Conservation (phyloP, 2,888 invertebrate species). For the Diadegma fenestrale region DNA sequence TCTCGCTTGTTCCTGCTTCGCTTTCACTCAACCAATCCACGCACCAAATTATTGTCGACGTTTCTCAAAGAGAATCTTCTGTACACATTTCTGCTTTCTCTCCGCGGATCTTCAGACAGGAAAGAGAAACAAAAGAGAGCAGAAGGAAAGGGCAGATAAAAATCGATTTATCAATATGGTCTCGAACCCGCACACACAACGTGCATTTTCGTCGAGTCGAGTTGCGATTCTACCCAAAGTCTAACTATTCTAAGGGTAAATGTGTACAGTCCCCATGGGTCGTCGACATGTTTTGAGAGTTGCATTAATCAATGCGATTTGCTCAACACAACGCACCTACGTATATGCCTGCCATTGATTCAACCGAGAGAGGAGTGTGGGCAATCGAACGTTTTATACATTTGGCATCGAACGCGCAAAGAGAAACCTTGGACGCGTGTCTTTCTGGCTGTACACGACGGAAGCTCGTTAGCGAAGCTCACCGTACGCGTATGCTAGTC, state of each 20-base stretch:
- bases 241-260: neutral
- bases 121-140: neutral
- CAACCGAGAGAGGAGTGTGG: conserved; percentile 2
- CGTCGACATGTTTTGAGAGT: conserved; percentile 16
- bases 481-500: conserved; percentile 42
- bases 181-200: neutral
- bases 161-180: conserved; percentile 59
- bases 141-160: conserved; percentile 24
- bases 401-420: conserved; percentile 54
- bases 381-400: conserved; percentile 38
- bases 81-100: conserved; percentile 57
- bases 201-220: too few relatives aligned
- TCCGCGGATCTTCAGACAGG: neutral
- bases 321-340: conserved; percentile 35
- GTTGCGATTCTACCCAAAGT: conserved; percentile 16
- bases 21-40: conserved; percentile 54
- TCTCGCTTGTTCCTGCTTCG: conserved; percentile 19
- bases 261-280: conserved; percentile 13
- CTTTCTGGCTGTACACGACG: conserved; percentile 53
- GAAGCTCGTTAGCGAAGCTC: conserved; percentile 70
- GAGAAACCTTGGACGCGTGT: conserved; percentile 43
- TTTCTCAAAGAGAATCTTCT: conserved; percentile 60
- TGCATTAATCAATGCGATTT: conserved; percentile 61
- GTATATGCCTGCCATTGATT: neutral
- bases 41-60: conserved; percentile 60